These are phyloP conservation scores for Andrena camellia DNA, from an alignment of 2,888 invertebrate species.

Conservation along the genomic window DNA sequence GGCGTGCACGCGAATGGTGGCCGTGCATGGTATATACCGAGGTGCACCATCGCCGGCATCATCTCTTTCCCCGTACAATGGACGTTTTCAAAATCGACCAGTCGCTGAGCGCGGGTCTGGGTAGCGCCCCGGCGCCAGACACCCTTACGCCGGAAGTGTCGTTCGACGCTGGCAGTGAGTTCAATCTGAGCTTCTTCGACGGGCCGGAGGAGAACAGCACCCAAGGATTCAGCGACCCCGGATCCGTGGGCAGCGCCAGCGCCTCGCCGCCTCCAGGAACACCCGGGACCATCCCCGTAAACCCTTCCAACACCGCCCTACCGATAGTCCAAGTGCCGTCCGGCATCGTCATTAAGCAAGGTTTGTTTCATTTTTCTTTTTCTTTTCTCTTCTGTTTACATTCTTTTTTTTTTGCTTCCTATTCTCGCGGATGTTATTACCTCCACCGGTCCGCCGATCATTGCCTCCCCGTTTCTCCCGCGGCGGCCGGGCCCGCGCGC, in stretches of 20 bases:
- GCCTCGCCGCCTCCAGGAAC: conserved; percentile 83
- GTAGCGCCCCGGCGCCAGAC: conserved; percentile 88
- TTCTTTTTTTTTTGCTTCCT: not conserved
- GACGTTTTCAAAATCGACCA: conserved; percentile 91
- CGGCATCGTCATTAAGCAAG: conserved; percentile 84
- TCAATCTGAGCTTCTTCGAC: conserved; percentile 93
- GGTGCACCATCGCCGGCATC: conserved; percentile 64
- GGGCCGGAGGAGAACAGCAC: conserved; percentile 89
- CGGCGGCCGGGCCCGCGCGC: too few relatives aligned
- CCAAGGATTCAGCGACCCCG: conserved; percentile 89
- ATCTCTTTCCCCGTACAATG: conserved; percentile 85
- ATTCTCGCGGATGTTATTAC: too few relatives aligned
- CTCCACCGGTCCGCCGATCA: too few relatives aligned
- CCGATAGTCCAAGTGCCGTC: conserved; percentile 83
- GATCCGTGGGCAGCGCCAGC: conserved; percentile 87
- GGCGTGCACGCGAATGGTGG: conserved; percentile 74
- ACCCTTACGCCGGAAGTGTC: conserved; percentile 89
- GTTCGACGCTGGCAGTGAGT: conserved; percentile 92
- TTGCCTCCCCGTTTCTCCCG: not conserved
- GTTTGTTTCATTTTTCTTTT: conserved; percentile 78
- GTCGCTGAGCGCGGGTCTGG: conserved; percentile 88
- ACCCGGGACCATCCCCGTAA: conserved; percentile 77
- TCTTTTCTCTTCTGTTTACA: not conserved
- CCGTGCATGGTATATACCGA: conserved; percentile 55
- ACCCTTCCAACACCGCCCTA: conserved; percentile 78